Base-by-base conservation (phyloP, 2,888 invertebrate genomes). In the Cinara cedri region DNA sequence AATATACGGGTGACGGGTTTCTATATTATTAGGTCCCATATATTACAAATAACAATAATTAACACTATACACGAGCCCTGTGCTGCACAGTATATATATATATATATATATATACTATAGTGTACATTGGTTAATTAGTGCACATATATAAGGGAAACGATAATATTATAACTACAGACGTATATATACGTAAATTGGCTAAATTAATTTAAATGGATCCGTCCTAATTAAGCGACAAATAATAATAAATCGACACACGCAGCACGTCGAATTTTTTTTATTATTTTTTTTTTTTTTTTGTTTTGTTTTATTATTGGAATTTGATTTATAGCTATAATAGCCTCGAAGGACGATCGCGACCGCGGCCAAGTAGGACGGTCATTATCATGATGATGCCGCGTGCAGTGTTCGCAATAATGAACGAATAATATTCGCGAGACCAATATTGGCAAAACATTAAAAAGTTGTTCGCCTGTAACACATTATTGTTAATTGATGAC, bases 121-220 rank as follows among this genome's bases (percentile, higher is more conserved):
- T 55, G 21, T 42, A 65, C 75, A 66, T 76, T 19, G 75, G 76
- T 78, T 70, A 78, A 78, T 78, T 78, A 68, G 60, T 34, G 68
- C 68, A 34, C 34, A 34, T 6, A 34, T 57, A 57, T 75, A 57
- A 68, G 76, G 68, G 76, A 78, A 78, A 78, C 57, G 68, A 68
- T 60, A 34, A 34, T 34, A 19, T 9, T 19, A 26, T 3, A 66
- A 76, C n/a, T n/a, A n/a, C 76, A 49, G 68, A 60, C 68, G 68
- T 70, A 78, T 78, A 70, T 70, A 78, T 78, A 70, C 34, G 34
- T 34, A 34, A 70, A 78, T 78, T 78, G 78, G 78, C 78, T 78
- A 60, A 78, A 78, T 78, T 78, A 78, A 78, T 70, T 78, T 70
- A 78, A 78, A 78, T 78, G 68, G 68, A 78, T 78, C 78, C 68